Conservation (phyloP, 1,140 invertebrate genomes). For the Magallana angulata region DNA sequence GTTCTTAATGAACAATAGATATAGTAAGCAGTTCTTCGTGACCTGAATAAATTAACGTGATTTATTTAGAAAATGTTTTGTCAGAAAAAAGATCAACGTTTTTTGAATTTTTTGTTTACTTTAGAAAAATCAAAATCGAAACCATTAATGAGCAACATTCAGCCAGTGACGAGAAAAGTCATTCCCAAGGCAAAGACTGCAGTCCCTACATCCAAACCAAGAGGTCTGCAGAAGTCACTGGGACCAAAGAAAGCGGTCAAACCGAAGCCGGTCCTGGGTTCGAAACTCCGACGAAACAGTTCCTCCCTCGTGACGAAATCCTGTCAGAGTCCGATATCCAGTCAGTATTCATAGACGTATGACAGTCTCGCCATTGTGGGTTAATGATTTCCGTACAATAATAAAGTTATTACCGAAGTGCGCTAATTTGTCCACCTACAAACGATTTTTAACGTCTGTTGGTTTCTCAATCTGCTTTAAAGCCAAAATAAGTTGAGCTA, state of each 20-base stretch:
- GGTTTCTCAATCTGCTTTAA: background rate
- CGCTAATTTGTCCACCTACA: background rate
- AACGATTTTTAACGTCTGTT: background rate
- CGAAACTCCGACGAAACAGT: background rate
- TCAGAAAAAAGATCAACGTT: too few species aligned
- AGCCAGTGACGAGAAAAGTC: background rate
- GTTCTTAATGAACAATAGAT: too few species aligned
- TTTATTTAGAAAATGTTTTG: too few species aligned
- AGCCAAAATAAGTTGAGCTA: background rate
- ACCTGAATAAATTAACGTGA: too few species aligned
- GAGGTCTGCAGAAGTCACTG: background rate
- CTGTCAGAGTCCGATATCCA: background rate
- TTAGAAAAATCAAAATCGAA: constrained; percentile 1
- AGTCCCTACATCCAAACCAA: background rate
- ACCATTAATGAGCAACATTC: background rate
- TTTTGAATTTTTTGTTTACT: background rate
- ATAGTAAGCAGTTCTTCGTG: too few species aligned
- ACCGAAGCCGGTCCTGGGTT: constrained; percentile 1
- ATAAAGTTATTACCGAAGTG: background rate
- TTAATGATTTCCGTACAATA: background rate
- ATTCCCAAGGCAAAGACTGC: background rate
- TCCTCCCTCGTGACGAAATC: background rate
- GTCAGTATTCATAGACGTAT: background rate
- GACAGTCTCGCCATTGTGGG: background rate
- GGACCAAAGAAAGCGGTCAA: background rate